Evolutionary conservation across 2,113 vertebrate species (phyloP).

Genomic region (Bombycilla garrulus): DNA sequence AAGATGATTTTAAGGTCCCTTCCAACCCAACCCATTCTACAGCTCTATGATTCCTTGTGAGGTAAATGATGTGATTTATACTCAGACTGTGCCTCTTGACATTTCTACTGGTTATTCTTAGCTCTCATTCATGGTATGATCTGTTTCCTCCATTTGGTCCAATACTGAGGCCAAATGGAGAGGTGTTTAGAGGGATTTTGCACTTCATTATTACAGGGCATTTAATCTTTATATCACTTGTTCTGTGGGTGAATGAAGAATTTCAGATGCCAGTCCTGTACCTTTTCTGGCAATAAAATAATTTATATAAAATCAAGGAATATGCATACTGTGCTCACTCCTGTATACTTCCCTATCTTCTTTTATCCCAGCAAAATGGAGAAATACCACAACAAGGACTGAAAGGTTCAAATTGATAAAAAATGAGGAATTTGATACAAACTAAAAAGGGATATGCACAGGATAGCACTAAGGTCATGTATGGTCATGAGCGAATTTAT

Average conservation of each 20-base stretch:
- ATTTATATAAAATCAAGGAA: not conserved
- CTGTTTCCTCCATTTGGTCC: not conserved
- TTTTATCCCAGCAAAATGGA: not conserved
- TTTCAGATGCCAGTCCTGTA: not conserved
- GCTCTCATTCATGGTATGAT: not conserved
- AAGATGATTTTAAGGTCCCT: not conserved
- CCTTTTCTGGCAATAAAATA: not conserved
- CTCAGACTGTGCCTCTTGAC: not conserved
- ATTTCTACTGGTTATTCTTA: conserved; percentile 7
- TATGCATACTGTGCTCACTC: not conserved
- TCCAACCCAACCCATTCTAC: not conserved
- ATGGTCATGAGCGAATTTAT: not conserved
- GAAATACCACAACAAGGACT: not conserved
- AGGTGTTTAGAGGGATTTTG: not conserved
- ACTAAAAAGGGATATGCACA: not conserved
- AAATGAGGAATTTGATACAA: not conserved
- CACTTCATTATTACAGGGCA: not conserved
- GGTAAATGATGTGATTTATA: not conserved
- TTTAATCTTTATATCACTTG: not conserved
- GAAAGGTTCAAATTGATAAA: not conserved
- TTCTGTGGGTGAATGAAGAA: not conserved
- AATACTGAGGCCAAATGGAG: not conserved
- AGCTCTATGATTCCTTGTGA: not conserved
- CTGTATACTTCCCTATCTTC: not conserved
- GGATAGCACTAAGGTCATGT: not conserved